These are phyloP conservation scores for Trinorchestia longiramus DNA, from an alignment of 1,140 invertebrate genomes.

Conservation along the genomic window DNA sequence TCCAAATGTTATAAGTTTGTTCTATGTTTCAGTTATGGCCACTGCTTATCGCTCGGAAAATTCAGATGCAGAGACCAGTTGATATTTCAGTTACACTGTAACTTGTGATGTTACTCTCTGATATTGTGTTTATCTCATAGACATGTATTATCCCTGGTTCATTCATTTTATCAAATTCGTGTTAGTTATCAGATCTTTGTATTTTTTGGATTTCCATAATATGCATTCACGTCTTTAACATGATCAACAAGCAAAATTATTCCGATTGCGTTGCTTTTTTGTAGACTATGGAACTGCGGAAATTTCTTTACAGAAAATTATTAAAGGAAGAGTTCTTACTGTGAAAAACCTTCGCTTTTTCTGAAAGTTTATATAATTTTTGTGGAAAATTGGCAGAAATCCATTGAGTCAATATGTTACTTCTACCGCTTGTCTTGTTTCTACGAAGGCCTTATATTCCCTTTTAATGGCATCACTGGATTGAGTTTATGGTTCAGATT, in stretches of 20 bases:
- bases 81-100: background rate
- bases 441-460: background rate
- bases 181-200: background rate
- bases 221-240: background rate
- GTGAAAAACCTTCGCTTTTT: background rate
- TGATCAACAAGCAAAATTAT: background rate
- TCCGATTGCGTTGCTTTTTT: background rate
- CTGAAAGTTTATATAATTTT: background rate
- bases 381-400: background rate
- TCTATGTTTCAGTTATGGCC: background rate
- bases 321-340: background rate
- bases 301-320: background rate
- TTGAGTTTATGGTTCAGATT: background rate
- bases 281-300: background rate
- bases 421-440: background rate
- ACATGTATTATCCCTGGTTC: background rate
- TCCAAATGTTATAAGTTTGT: background rate
- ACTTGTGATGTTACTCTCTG: background rate
- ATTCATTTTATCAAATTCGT: background rate
- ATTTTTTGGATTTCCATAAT: background rate
- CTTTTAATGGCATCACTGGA: background rate
- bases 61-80: background rate
- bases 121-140: background rate
- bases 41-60: background rate
- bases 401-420: background rate